A percentile compares a stretch with the other conserved stretches of the same genome.
phyloP scores from a whole-genome alignment of 2,888 invertebrate genomes.

The Ferrisia virgata region DNA sequence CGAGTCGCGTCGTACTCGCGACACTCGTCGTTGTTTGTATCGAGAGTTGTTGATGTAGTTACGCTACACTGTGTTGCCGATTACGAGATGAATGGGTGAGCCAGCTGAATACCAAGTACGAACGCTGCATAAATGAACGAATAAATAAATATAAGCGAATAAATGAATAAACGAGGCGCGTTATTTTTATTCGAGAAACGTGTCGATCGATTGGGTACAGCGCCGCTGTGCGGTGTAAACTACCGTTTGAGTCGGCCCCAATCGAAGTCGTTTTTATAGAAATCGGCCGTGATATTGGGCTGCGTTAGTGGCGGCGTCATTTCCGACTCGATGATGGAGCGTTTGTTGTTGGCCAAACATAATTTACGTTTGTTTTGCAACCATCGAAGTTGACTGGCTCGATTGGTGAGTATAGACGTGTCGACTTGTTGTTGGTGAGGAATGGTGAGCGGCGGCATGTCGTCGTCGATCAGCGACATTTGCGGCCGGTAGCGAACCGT shows the following conservation, averaged over 20 bases:
- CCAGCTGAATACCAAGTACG: too few relatives aligned
- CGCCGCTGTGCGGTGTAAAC: neutral
- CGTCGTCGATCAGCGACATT: neutral
- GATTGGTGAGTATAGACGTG: neutral
- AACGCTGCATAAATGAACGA: too few relatives aligned
- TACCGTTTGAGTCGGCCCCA: neutral
- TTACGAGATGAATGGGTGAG: too few relatives aligned
- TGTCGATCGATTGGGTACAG: too few relatives aligned
- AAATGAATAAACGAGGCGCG: too few relatives aligned
- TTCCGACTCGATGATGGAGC: neutral
- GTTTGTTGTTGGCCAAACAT: neutral
- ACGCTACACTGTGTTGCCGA: too few relatives aligned
- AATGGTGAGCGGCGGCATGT: neutral
- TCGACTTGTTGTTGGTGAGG: neutral
- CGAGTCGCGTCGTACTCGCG: too few relatives aligned
- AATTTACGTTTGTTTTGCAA: neutral
- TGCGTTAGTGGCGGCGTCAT: neutral
- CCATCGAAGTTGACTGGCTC: constrained; percentile 3
- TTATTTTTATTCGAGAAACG: too few relatives aligned
- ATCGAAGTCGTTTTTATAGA: neutral
- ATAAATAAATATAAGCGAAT: too few relatives aligned
- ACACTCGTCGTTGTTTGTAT: too few relatives aligned
- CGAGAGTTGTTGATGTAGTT: too few relatives aligned
- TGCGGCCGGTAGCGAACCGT: neutral
- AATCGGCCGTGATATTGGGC: neutral